phyloP scores from a whole-genome alignment of 2,113 vertebrate species.

The Cepphus grylle region DNA sequence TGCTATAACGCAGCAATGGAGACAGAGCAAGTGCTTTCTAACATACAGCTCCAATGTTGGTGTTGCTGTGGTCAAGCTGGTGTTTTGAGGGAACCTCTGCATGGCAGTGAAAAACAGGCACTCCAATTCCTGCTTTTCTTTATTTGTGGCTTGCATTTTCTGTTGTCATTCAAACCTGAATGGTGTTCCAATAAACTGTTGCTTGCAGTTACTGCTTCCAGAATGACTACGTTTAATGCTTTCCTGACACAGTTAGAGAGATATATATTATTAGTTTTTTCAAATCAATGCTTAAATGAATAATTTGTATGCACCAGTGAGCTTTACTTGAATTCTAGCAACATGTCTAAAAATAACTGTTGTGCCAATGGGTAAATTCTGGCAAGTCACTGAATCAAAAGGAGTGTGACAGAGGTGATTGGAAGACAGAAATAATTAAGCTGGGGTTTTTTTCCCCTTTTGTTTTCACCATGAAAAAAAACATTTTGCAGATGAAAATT shows the following conservation, averaged over 20 bases:
- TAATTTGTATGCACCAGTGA: slow-evolving; percentile 59
- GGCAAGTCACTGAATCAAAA: slow-evolving; percentile 69
- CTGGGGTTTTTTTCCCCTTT: background rate
- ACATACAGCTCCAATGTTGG: background rate
- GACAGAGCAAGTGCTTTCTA: background rate
- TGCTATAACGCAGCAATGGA: background rate
- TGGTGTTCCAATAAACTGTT: background rate
- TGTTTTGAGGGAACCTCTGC: background rate
- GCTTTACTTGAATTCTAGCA: slow-evolving; percentile 56
- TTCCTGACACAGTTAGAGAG: slow-evolving; percentile 38
- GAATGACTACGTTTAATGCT: slow-evolving; percentile 32
- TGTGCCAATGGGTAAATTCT: slow-evolving; percentile 65
- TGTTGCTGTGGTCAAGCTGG: background rate
- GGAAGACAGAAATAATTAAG: slow-evolving; percentile 65
- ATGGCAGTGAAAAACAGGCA: background rate
- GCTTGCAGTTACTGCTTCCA: slow-evolving; percentile 47
- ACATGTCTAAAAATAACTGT: slow-evolving; percentile 67
- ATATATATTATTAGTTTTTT: slow-evolving; percentile 59
- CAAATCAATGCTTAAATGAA: slow-evolving; percentile 68
- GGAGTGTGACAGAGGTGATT: slow-evolving; percentile 34
- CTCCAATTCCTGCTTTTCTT: background rate
- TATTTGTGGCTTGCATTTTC: background rate
- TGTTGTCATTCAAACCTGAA: slow-evolving; percentile 43
- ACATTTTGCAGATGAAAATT: slow-evolving; percentile 14
- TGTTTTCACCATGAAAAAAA: slow-evolving; percentile 13